These are phyloP conservation scores for Hoplodrina blanda DNA, from an alignment of 2,888 invertebrate genomes.

Conservation along the genomic window DNA sequence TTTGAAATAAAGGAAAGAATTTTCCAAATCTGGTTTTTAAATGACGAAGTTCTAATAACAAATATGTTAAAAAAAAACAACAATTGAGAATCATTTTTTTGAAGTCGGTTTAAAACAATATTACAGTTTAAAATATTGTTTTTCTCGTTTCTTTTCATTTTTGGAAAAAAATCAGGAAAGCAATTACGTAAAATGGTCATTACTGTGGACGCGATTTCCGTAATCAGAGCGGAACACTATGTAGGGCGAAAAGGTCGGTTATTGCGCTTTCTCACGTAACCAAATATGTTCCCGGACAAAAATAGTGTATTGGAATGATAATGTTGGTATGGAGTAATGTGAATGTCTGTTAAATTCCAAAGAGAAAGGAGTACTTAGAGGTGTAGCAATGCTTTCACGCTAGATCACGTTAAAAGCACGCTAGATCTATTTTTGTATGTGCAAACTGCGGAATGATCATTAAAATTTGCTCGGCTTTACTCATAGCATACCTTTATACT, in stretches of 20 bases:
- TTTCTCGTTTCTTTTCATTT: constrained; percentile 4
- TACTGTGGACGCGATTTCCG: constrained; percentile 26
- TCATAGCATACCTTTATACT: too few relatives aligned
- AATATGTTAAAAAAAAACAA: too few relatives aligned
- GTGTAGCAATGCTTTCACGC: background rate
- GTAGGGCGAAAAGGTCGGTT: constrained; percentile 39
- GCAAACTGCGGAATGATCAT: background rate
- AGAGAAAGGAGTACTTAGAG: constrained; percentile 9
- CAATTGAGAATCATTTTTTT: too few relatives aligned
- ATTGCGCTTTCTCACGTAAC: constrained; percentile 32
- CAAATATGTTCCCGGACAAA: constrained; percentile 17
- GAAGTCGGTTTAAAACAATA: background rate
- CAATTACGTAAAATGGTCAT: constrained; percentile 13
- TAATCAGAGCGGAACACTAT: constrained; percentile 48
- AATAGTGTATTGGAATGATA: constrained; percentile 18
- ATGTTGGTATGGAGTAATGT: constrained; percentile 5
- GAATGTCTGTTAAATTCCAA: background rate
- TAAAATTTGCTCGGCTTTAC: background rate
- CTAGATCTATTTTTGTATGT: background rate
- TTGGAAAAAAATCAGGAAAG: constrained; percentile 9
- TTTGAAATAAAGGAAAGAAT: too few relatives aligned
- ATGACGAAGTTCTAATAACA: too few relatives aligned
- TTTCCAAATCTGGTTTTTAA: too few relatives aligned
- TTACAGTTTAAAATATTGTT: too few relatives aligned
- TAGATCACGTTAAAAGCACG: background rate